Evolutionary conservation across 2,888 invertebrate species (phyloP).

Genomic region (Pegoplata infirma): DNA sequence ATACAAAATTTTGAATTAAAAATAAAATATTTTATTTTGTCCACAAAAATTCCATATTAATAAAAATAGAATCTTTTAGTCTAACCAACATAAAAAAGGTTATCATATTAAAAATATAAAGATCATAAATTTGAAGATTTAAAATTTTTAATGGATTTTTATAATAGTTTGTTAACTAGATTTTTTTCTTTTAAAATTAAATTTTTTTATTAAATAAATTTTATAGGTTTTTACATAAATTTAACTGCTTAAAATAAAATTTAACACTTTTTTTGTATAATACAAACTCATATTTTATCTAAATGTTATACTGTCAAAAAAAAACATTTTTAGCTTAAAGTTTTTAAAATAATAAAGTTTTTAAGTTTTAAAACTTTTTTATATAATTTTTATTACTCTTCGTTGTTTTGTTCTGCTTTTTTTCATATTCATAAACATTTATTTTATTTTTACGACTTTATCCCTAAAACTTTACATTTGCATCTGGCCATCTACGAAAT

Average conservation of each 20-base stretch:
- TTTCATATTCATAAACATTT: conserved; percentile 16
- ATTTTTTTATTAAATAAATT: conserved; percentile 7
- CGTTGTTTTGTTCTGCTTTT: conserved; percentile 20
- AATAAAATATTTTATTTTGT: conserved; percentile 4
- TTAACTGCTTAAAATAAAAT: conserved; percentile 42
- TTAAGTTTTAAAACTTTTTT: neutral
- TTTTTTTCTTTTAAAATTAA: conserved; percentile 13
- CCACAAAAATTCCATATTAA: conserved; percentile 31
- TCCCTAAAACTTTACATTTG: conserved; percentile 28
- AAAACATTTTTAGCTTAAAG: neutral
- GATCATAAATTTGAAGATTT: conserved; percentile 60
- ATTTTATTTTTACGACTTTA: conserved; percentile 57
- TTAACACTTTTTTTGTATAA: conserved; percentile 40
- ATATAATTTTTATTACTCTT: conserved; percentile 51
- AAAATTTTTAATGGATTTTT: conserved; percentile 49
- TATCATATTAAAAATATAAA: conserved; percentile 21
- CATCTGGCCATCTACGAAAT: conserved; percentile 6
- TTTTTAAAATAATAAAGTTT: neutral
- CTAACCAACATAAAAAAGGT: conserved; percentile 38
- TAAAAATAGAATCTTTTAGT: conserved; percentile 40
- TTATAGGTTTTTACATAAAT: conserved; percentile 35
- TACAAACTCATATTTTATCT: neutral
- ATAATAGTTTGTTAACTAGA: conserved; percentile 23
- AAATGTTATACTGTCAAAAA: neutral
- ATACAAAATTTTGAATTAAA: conserved; percentile 2